phyloP scores from a whole-genome alignment of 2,888 invertebrate genomes.

The Andricus curvator region DNA sequence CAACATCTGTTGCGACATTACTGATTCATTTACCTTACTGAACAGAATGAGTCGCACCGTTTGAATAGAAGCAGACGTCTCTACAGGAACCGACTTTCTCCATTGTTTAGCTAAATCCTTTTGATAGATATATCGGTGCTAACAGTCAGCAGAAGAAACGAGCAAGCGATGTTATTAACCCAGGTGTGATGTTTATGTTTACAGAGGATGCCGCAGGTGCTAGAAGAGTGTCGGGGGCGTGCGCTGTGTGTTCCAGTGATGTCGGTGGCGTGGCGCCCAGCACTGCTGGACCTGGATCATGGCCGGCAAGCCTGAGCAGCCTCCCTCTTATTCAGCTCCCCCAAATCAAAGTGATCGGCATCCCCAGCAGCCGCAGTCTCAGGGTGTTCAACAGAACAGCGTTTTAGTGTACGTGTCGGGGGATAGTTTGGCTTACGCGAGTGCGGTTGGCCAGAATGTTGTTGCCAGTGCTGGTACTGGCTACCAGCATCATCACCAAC shows the following conservation, averaged over 20 bases:
- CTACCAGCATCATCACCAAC: constrained; percentile 59
- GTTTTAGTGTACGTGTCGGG: constrained; percentile 82
- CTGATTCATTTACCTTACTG: not conserved
- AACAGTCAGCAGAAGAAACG: not conserved
- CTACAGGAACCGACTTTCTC: not conserved
- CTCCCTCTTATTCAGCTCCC: constrained; percentile 78
- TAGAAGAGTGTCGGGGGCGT: constrained; percentile 71
- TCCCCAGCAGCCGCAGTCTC: constrained; percentile 57
- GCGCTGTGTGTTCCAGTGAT: constrained; percentile 83
- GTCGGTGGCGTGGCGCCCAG: constrained; percentile 81
- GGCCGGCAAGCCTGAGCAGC: constrained; percentile 88
- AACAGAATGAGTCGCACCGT: not conserved
- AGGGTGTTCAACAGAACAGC: constrained; percentile 78
- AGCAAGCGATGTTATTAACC: not conserved
- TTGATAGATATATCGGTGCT: not conserved
- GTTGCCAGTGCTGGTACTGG: constrained; percentile 71
- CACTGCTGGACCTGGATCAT: constrained; percentile 81
- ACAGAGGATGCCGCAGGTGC: constrained; percentile 77
- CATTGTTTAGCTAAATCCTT: not conserved
- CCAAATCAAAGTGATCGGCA: constrained; percentile 67
- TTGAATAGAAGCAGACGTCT: not conserved
- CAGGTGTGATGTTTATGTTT: constrained; percentile 40
- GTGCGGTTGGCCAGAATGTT: constrained; percentile 79
- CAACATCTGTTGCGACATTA: not conserved
- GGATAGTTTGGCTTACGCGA: constrained; percentile 80